Conservation (phyloP, 2,113 vertebrate species). For the Rhea pennata region DNA sequence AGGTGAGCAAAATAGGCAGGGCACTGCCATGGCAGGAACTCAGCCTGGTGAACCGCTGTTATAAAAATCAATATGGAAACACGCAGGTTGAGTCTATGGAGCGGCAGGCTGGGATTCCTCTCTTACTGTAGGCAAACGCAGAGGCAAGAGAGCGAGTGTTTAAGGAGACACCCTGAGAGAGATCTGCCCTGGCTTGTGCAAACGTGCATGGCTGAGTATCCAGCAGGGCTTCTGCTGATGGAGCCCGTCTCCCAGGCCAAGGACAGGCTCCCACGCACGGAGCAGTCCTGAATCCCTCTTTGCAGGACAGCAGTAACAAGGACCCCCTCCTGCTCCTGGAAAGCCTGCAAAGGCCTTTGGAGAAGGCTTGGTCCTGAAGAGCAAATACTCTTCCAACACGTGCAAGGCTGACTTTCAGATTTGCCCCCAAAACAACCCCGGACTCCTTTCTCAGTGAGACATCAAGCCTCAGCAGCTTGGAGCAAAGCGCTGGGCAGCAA, state of each 20-base stretch:
- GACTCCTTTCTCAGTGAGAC: background rate
- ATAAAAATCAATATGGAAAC: background rate
- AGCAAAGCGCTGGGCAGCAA: background rate
- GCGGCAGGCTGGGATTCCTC: background rate
- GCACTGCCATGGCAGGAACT: fast-evolving
- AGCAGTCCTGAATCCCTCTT: background rate
- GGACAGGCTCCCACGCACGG: background rate
- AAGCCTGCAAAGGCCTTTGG: too few species aligned
- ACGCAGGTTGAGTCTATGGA: background rate
- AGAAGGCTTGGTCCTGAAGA: background rate
- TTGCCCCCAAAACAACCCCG: too few species aligned
- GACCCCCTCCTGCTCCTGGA: too few species aligned
- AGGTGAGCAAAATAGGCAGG: background rate
- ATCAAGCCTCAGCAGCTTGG: fast-evolving
- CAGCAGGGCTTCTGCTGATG: background rate
- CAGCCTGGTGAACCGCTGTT: background rate
- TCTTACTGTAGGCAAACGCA: background rate
- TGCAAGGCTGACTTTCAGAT: background rate
- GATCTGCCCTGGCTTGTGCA: background rate
- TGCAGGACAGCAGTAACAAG: background rate
- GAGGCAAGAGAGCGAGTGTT: background rate
- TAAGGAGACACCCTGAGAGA: too few species aligned
- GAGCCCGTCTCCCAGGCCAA: background rate
- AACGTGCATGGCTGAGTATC: background rate
- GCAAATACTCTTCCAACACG: background rate